phyloP scores from a whole-genome alignment of 2,888 invertebrate genomes.

The Selenia dentaria region DNA sequence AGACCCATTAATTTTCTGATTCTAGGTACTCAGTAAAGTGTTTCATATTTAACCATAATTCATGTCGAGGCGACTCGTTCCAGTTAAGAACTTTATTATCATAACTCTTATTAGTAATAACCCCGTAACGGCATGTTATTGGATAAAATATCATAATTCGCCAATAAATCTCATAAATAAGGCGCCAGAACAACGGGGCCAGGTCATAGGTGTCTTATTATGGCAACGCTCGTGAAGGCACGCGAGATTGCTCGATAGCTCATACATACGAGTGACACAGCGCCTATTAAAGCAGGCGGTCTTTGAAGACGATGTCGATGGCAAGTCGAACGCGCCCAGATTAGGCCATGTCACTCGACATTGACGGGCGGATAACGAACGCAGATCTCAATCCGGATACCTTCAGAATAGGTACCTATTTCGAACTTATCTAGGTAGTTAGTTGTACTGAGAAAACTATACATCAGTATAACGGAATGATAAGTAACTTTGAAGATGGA shows the following conservation, averaged over 20 bases:
- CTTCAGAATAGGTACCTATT: constrained; percentile 38
- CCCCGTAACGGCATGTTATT: constrained; percentile 9
- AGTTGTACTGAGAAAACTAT: too few species aligned
- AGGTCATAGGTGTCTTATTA: constrained; percentile 51
- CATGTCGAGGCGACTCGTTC: constrained; percentile 7
- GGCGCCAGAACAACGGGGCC: constrained; percentile 37
- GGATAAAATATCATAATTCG: constrained; percentile 24
- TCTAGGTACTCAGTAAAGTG: constrained; percentile 9
- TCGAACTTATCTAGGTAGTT: too few species aligned
- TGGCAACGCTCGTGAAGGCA: constrained; percentile 53
- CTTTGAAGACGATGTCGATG: constrained; percentile 46
- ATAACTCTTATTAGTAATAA: constrained; percentile 6
- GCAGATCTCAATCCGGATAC: constrained; percentile 54
- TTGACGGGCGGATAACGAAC: constrained; percentile 60
- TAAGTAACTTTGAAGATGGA: too few species aligned
- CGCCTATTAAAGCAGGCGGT: constrained; percentile 55
- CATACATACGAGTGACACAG: constrained; percentile 32
- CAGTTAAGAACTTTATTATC: constrained; percentile 1
- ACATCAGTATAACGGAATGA: too few species aligned
- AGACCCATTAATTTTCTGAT: constrained; percentile 17
- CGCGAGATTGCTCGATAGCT: constrained; percentile 51
- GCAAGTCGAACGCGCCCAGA: constrained; percentile 48
- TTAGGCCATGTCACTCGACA: constrained; percentile 50
- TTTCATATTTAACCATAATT: constrained; percentile 6
- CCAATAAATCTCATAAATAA: constrained; percentile 34